Conservation (phyloP, 2,888 invertebrate species). For the Thymelicus sylvestris region DNA sequence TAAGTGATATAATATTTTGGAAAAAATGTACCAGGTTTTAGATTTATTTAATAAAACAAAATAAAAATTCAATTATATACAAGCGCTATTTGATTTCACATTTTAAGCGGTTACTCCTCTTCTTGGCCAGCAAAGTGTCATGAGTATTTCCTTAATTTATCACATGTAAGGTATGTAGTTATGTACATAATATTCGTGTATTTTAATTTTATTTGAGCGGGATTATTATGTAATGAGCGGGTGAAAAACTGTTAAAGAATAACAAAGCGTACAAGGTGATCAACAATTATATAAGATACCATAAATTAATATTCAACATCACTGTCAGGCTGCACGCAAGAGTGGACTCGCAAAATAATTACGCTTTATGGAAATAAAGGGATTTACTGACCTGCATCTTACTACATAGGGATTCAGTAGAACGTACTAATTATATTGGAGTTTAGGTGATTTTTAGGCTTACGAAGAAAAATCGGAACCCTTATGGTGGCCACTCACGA, state of each 20-base stretch:
- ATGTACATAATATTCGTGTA: too few relatives aligned
- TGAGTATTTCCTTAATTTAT: too few relatives aligned
- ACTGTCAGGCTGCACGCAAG: conserved; percentile 22
- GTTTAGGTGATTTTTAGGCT: background rate
- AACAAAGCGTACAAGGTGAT: conserved; percentile 26
- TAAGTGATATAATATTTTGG: too few relatives aligned
- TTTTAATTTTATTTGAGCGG: background rate
- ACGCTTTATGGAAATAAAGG: conserved; percentile 24
- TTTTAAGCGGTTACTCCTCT: background rate
- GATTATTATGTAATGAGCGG: background rate
- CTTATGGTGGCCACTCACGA: too few relatives aligned
- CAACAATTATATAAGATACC: conserved; percentile 24
- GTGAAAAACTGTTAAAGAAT: background rate
- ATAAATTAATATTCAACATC: conserved; percentile 17
- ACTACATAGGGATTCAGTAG: background rate
- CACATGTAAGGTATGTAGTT: too few relatives aligned
- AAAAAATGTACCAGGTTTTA: too few relatives aligned
- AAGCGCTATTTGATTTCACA: too few relatives aligned
- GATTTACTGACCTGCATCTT: conserved; percentile 1
- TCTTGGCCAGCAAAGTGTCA: too few relatives aligned
- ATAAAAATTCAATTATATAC: too few relatives aligned
- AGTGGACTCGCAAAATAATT: conserved; percentile 2
- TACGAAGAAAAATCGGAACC: too few relatives aligned
- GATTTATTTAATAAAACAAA: too few relatives aligned
- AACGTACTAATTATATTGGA: background rate